Percentiles rank a stretch among this genome's conserved stretches.
phyloP scores from a whole-genome alignment of 2,888 invertebrate genomes.

The Bembecia ichneumoniformis region DNA sequence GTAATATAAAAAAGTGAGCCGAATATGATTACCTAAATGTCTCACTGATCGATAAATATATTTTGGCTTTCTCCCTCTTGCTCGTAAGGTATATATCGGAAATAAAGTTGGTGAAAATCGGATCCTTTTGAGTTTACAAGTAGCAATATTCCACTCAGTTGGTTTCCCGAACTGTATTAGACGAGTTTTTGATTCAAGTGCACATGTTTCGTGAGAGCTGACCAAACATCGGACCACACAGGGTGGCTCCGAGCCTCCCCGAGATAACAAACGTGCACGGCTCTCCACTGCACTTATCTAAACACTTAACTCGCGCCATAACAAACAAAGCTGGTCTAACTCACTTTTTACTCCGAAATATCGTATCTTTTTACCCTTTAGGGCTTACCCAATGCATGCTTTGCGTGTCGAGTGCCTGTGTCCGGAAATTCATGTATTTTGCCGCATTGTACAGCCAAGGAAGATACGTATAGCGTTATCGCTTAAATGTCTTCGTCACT shows the following conservation, averaged over 20 bases:
- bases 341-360: constrained; percentile 64
- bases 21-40: too few relatives aligned
- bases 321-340: constrained; percentile 67
- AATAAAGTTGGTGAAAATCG: background rate
- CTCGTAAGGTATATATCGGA: background rate
- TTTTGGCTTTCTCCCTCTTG: too few relatives aligned
- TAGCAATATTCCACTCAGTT: background rate
- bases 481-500: constrained; percentile 43
- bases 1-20: too few relatives aligned
- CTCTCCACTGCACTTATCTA: constrained; percentile 68
- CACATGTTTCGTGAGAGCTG: constrained; percentile 33
- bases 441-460: constrained; percentile 50
- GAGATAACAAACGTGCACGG: constrained; percentile 66
- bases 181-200: constrained; percentile 33
- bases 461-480: constrained; percentile 39
- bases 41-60: too few relatives aligned
- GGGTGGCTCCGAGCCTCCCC: constrained; percentile 58
- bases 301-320: constrained; percentile 66
- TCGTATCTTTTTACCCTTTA: constrained; percentile 62
- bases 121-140: background rate
- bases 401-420: constrained; percentile 55
- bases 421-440: constrained; percentile 61
- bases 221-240: constrained; percentile 64
- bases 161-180: constrained; percentile 16
- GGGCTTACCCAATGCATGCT: constrained; percentile 49